Evolutionary conservation across 2,888 invertebrate species (phyloP).

Genomic region (Drosophila affinis): DNA sequence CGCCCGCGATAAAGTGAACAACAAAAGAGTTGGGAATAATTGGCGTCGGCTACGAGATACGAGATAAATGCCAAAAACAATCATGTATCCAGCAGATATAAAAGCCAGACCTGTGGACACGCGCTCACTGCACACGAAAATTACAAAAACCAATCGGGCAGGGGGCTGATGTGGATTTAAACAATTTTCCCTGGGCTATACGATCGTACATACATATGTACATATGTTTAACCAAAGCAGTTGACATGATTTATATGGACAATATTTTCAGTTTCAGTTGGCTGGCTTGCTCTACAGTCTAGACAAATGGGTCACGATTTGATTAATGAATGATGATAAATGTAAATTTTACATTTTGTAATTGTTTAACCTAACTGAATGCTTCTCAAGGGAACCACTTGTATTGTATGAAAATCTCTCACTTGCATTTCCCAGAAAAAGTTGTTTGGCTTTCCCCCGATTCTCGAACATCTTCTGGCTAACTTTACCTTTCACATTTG

Average conservation of each 20-base stretch:
- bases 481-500: conserved; percentile 59
- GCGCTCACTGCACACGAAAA: conserved; percentile 50
- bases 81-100: conserved; percentile 48
- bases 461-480: conserved; percentile 4
- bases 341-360: conserved; percentile 18
- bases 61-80: conserved; percentile 35
- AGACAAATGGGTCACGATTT: conserved; percentile 50
- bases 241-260: conserved; percentile 62
- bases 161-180: conserved; percentile 34
- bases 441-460: conserved; percentile 20
- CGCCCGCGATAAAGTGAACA: conserved; percentile 8
- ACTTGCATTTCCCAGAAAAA: conserved; percentile 8
- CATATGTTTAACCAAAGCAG: conserved; percentile 11
- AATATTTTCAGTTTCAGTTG: conserved; percentile 37
- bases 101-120: conserved; percentile 48
- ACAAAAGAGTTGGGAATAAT: conserved; percentile 45
- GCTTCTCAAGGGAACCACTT: neutral
- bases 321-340: conserved; percentile 37
- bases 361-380: neutral
- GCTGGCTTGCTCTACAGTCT: conserved; percentile 17
- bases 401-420: neutral
- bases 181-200: conserved; percentile 38
- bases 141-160: conserved; percentile 15
- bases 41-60: conserved; percentile 36
- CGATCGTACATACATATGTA: neutral